Base-by-base conservation (phyloP, 2,888 invertebrate species). In the Pterostichus madidus region DNA sequence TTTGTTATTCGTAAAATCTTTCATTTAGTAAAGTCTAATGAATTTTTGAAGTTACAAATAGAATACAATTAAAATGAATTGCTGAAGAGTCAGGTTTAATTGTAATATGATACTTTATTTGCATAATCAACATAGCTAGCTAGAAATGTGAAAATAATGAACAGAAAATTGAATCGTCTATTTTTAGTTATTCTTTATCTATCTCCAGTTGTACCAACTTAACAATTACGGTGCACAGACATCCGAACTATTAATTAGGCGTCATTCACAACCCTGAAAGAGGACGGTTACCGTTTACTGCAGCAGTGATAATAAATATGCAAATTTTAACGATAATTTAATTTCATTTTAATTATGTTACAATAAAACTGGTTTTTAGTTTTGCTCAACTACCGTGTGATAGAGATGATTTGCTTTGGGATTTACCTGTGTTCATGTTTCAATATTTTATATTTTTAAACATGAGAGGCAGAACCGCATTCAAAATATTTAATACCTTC, bases 321-420 rank as follows among this genome's bases (percentile, higher is more conserved):
- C 49, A 32, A 80, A 80, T 80, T 64, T 52, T 52, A 80, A 80
- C 80, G 80, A 80, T 80, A 68, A 80, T 52, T 49, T 80, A 80
- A 80, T 64, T 80, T 80, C 64, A 68, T 80, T 80, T 68, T 80
- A 80, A 80, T 80, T 68, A 80, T 80, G 68, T 80, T 35, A 49
- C 46, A 35, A 17, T 35, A 17, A 31, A 80, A 80, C 80, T 49
- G 49, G 46, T 68, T 80, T 61, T 52, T 49, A 56, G 46, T 71
- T 71, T 46, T 24, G 13, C 3, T 35, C 32, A 35, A 35, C 64
- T 64, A 13, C 35, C 64, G 35, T 64, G 64, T 64, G 64, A 64
- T 61, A 31, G 31, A 61, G 61, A 61, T 64, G 10, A 64, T 64
- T 64, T n/a, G 64, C 32, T 64, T 32, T 32, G 64, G 64, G 64